Evolutionary conservation across 2,888 invertebrate genomes (phyloP).

Genomic region (Pimpla rufipes): DNA sequence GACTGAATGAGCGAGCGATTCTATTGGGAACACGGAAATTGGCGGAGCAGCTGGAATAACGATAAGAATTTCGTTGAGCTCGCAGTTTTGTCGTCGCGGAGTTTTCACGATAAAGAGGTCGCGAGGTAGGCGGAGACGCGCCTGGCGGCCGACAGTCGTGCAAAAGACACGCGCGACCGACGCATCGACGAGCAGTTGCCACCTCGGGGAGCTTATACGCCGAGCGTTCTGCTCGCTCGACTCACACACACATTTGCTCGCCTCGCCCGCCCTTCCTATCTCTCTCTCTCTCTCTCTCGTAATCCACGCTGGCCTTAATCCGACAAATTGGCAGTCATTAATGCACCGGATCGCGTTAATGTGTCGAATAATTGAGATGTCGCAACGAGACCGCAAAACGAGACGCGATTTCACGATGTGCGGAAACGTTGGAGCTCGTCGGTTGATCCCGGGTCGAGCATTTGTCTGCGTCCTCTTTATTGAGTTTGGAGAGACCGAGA

Average conservation of each 20-base stretch:
- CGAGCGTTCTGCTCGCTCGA: no score
- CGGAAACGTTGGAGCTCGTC: background rate
- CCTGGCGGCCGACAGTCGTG: background rate
- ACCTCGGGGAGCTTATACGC: conserved; percentile 27
- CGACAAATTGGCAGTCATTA: conserved; percentile 54
- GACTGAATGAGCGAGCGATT: conserved; percentile 31
- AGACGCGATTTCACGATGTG: background rate
- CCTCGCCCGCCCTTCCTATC: no score
- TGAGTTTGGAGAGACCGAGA: background rate
- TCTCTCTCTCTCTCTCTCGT: conserved; percentile 13
- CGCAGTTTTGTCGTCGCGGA: background rate
- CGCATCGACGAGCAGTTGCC: conserved; percentile 25
- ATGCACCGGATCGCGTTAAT: conserved; percentile 55
- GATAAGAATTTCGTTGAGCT: conserved; percentile 16
- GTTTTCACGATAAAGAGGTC: conserved; percentile 30
- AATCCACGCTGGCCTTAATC: conserved; percentile 62
- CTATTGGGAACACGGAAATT: conserved; percentile 36
- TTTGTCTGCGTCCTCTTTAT: background rate
- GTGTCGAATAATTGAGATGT: conserved; percentile 71
- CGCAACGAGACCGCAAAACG: background rate
- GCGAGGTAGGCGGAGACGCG: background rate
- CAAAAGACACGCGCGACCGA: conserved; percentile 32
- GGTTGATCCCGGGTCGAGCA: background rate
- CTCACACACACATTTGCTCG: no score
- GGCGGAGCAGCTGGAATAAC: conserved; percentile 10